Evolutionary conservation across 2,888 invertebrate genomes (phyloP), one percentile per base, ranked within the genome.

Genomic region (Luperina testacea): DNA sequence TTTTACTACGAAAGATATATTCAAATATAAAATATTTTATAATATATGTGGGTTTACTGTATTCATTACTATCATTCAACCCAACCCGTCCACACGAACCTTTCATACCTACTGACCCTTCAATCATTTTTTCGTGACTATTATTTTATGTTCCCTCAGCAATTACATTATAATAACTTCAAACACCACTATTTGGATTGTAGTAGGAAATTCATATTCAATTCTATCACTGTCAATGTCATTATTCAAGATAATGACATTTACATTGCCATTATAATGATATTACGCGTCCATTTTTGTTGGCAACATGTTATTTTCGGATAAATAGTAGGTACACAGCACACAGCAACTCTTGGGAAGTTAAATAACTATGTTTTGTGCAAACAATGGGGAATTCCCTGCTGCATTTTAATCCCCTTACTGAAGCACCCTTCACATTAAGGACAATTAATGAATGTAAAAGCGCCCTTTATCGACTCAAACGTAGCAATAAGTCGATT

Each of bases 371-470:
- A 92, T 94, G 94, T 96, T 95, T 94, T 92, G 91, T 86, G 90
- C 92, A 92, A 94, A 96, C 95, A 96, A 96, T 94, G 91, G 91
- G 88, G 82, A 88, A 91, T 92, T 92, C 95, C 95, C 95, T 89
- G 85, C 88, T 87, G 92, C 88, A 91, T 88, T 59, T 89, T 88
- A 92, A 92, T 93, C 93, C 94, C 94, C 94, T 92, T 92, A 87
- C 91, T 88, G 86, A 89, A 91, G 92, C 91, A 90, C 95, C 95
- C 93, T 94, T 90, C 91, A 92, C 92, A 94, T 95, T 95, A 95
- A 93, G 92, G 90, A 95, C 95, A 95, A 95, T 96, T 95, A 96
- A 96, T 96, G 96, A 94, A 91, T 95, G 94, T 95, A 93, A 93
- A 93, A 94, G 94, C 92, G 91, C 95, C 95, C 95, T 95, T 95